Base-by-base conservation (phyloP, 2,797 vertebrate genomes). In the Anableps anableps region DNA sequence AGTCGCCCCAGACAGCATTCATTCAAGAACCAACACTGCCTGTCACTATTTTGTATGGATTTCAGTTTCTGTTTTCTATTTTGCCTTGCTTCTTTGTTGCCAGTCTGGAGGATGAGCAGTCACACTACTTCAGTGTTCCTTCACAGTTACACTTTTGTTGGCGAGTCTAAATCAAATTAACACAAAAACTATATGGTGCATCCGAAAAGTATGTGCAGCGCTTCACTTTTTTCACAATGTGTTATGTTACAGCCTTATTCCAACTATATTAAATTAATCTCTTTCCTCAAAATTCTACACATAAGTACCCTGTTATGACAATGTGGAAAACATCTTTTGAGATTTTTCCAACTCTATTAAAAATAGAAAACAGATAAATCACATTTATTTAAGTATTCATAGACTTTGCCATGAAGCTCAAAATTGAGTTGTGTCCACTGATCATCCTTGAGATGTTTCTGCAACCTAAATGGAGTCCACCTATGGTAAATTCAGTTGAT, bases 31-130 rank as follows among this genome's bases (percentile, higher is more conserved):
- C 21, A 10, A 5, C 6, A 23, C 48, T 73, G 17, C 45, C 2
- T 31, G 72, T 84, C 31, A 66, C 41, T 55, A 45, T 75, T 82
- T 85, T 72, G 5, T 80, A 85, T 53, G 9, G 53, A 43, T 64
- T 48, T 60, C 50, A 21, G 29, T 77, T 34, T 68, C 58, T 50
- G 31, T 19, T 74, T 53, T 68, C 71, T 45, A 19, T 14, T 21
- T 74, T 31, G 26, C n/a, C 9, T 60, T 74, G 29, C n/a, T 31
- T 77, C 68, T 76, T 47, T 86, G 83, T 79, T 89, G 85, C 88
- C 74, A 75, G 78, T 89, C 80, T 38, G 72, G 60, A 80, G 81
- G 86, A 88, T n/a, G 53, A 87, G 72, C 87, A 86, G 91, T 82
- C 88, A 83, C 50, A 78, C 48, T 76, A 58, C 58, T 83, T 93